Percentiles rank a stretch among this genome's conserved stretches.
Evolutionary conservation across 2,797 vertebrate species (phyloP).

Genomic region (Dicrostonyx torquatus): DNA sequence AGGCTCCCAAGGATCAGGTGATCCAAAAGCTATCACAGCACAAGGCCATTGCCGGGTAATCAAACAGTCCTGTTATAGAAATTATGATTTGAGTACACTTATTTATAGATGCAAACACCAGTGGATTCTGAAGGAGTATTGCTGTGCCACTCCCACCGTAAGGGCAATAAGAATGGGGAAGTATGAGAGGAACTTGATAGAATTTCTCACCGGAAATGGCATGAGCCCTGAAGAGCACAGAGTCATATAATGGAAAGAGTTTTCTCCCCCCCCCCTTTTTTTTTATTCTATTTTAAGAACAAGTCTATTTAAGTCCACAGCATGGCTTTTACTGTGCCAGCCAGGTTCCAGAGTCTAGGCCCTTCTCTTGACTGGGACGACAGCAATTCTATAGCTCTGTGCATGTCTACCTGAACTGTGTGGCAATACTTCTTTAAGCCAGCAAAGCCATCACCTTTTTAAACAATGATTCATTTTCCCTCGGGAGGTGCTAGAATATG

Average conservation of each 20-base stretch:
- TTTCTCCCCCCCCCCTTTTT: background rate
- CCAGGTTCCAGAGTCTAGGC: slow-evolving; percentile 43
- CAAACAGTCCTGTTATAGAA: slow-evolving; percentile 87
- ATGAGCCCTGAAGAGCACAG: slow-evolving; percentile 39
- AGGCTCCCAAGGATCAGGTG: slow-evolving; percentile 88
- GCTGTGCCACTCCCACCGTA: slow-evolving; percentile 78
- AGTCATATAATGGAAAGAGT: slow-evolving; percentile 15
- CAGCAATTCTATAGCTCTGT: slow-evolving; percentile 58
- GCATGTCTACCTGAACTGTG: slow-evolving; percentile 43
- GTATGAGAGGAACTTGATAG: slow-evolving; percentile 62
- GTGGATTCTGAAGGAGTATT: slow-evolving; percentile 83
- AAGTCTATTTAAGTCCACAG: slow-evolving; percentile 66
- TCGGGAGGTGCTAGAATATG: slow-evolving; percentile 62
- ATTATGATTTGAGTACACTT: slow-evolving; percentile 86
- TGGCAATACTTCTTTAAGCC: slow-evolving; percentile 60
- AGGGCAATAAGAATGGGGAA: slow-evolving; percentile 76
- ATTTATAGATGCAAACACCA: slow-evolving; percentile 86
- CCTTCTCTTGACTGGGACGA: slow-evolving; percentile 70
- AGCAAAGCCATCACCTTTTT: slow-evolving; percentile 47
- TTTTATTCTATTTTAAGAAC: slow-evolving; percentile 58
- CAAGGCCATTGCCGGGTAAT: slow-evolving; percentile 89
- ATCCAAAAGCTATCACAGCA: slow-evolving; percentile 88
- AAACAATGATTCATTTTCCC: slow-evolving; percentile 62
- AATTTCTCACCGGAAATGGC: slow-evolving; percentile 67
- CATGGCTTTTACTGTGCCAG: slow-evolving; percentile 37